These are phyloP conservation scores for Paramormyrops hopkinsi DNA, from an alignment of 2,797 vertebrate genomes.

Conservation along the genomic window DNA sequence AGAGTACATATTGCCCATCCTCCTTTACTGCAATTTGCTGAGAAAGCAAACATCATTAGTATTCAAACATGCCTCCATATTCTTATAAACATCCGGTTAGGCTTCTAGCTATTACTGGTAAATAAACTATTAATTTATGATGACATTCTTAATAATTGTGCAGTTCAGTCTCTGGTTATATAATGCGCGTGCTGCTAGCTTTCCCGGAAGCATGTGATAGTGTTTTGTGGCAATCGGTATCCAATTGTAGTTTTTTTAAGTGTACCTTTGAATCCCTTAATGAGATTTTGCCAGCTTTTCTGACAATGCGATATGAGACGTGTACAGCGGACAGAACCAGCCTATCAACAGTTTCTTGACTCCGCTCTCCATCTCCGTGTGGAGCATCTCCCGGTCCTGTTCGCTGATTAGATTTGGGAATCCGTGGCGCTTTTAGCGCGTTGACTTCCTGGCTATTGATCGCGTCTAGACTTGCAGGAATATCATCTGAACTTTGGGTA, in stretches of 20 bases:
- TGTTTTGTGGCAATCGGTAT: not conserved
- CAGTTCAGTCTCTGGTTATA: not conserved
- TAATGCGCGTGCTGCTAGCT: not conserved
- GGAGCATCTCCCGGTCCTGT: conserved; percentile 4
- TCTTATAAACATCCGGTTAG: not conserved
- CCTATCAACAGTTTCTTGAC: not conserved
- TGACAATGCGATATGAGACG: not conserved
- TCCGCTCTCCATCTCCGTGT: not conserved
- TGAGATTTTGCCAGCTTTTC: not conserved
- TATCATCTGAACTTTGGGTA: conserved; percentile 16
- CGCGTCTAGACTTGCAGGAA: conserved; percentile 17
- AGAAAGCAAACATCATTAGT: not conserved
- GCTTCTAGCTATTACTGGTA: not conserved
- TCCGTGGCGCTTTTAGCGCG: conserved; percentile 19
- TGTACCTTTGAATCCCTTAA: not conserved
- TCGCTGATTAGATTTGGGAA: conserved; percentile 19
- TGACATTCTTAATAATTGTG: not conserved
- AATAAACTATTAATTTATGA: not conserved
- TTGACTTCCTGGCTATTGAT: conserved; percentile 21
- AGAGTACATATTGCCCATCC: not conserved
- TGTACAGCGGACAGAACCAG: not conserved
- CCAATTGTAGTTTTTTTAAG: not conserved
- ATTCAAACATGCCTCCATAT: not conserved
- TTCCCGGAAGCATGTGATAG: not conserved
- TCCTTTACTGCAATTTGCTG: not conserved